Conservation (phyloP, 2,888 invertebrate genomes). For the Xestobium rufovillosum region DNA sequence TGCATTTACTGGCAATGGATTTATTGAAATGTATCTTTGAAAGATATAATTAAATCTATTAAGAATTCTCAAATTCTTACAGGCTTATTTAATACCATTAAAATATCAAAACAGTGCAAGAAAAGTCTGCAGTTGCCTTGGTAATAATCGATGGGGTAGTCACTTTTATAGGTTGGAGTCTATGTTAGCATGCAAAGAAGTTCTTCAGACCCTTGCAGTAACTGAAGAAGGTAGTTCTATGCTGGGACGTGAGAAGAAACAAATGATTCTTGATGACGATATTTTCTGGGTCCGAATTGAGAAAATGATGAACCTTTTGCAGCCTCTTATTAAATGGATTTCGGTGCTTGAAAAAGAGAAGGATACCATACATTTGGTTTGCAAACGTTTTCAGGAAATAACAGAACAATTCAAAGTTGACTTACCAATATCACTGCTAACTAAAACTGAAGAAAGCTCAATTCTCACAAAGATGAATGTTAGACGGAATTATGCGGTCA, state of each 20-base stretch:
- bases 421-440: too few relatives aligned
- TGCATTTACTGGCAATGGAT: not conserved
- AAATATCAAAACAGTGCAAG: not conserved
- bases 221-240: not conserved
- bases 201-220: not conserved
- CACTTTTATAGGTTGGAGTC: not conserved
- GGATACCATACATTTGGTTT: not conserved
- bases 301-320: not conserved
- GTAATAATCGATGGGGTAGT: not conserved
- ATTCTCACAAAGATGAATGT: too few relatives aligned
- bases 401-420: too few relatives aligned
- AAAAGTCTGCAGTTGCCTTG: not conserved
- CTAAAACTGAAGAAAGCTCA: too few relatives aligned
- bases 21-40: not conserved
- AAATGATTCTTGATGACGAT: conserved; percentile 15
- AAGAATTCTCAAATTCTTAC: not conserved
- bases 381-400: not conserved
- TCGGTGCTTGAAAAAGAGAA: not conserved
- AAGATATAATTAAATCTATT: conserved; percentile 1
- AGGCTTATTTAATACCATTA: not conserved
- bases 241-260: not conserved
- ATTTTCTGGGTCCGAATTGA: not conserved
- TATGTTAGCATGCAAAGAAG: not conserved
- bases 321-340: not conserved
- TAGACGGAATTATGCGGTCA: conserved; percentile 8